A percentile compares a stretch with the other conserved stretches of the same genome.
Conservation (phyloP, 2,113 vertebrate species). For the Clarias macrocephalus region DNA sequence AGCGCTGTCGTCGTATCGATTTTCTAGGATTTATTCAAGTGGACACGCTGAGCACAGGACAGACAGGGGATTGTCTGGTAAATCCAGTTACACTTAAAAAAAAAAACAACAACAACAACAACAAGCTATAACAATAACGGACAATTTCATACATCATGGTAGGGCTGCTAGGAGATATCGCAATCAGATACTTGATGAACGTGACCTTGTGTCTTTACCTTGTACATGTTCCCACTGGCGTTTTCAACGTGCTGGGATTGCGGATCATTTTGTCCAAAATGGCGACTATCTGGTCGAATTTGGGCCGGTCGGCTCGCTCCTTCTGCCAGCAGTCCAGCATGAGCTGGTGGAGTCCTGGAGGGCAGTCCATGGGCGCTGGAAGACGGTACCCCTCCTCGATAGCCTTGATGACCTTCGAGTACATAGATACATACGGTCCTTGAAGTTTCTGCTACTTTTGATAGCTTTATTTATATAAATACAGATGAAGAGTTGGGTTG, state of each 20-base stretch:
- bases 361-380: conserved; percentile 98
- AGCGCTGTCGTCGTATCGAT: conserved; percentile 67
- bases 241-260: conserved; percentile 97
- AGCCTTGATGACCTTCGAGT: conserved; percentile 93
- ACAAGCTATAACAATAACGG: conserved; percentile 12
- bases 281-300: conserved; percentile 97
- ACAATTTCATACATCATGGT: background rate
- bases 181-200: background rate
- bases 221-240: conserved; percentile 91
- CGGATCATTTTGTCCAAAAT: conserved; percentile 99
- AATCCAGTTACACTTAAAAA: conserved; percentile 51
- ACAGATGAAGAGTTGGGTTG: too few relatives aligned
- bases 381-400: conserved; percentile 98
- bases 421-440: background rate
- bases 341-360: conserved; percentile 93
- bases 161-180: background rate
- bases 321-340: conserved; percentile 99
- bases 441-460: background rate
- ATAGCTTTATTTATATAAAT: background rate
- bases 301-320: conserved; percentile 93
- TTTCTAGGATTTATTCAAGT: conserved; percentile 65
- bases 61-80: conserved; percentile 56
- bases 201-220: conserved; percentile 74
- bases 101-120: background rate
- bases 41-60: conserved; percentile 63